Evolutionary conservation across 23 tunicate genomes (phyloP).

Genomic region (Halocynthia roretzi): DNA sequence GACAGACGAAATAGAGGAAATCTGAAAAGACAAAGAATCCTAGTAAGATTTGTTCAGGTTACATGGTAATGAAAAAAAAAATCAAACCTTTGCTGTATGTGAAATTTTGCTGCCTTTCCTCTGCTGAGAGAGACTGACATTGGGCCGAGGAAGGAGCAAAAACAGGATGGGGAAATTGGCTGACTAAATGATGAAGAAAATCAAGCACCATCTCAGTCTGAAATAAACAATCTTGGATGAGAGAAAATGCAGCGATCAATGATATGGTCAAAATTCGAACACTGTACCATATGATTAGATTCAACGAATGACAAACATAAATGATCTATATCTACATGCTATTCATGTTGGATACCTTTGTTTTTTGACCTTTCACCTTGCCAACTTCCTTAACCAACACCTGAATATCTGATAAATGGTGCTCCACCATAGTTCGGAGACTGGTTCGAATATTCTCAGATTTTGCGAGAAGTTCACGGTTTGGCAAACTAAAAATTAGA

Average conservation of each 20-base stretch:
- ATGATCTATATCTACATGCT: neutral
- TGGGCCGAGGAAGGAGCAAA: slow-evolving; percentile 71
- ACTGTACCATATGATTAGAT: neutral
- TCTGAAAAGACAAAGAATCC: slow-evolving; percentile 37
- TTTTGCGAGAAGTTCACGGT: slow-evolving; percentile 18
- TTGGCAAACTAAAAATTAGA: slow-evolving; percentile 12
- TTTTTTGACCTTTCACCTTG: slow-evolving; percentile 52
- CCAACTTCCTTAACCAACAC: slow-evolving; percentile 28
- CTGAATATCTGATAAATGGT: slow-evolving; percentile 42
- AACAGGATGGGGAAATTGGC: slow-evolving; percentile 80
- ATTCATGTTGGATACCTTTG: slow-evolving; percentile 37
- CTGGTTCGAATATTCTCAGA: slow-evolving; percentile 38
- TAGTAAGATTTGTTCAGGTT: neutral
- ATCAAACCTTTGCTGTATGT: slow-evolving; percentile 26
- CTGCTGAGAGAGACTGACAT: slow-evolving; percentile 11
- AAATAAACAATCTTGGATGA: neutral
- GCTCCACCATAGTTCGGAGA: slow-evolving; percentile 28
- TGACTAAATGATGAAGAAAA: slow-evolving; percentile 55
- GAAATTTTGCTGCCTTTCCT: neutral
- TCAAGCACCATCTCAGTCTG: slow-evolving; percentile 63
- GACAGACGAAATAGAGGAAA: slow-evolving; percentile 19
- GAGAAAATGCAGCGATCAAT: neutral
- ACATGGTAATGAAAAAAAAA: neutral
- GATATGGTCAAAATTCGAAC: neutral
- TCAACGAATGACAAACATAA: neutral